These are phyloP conservation scores for Spea bombifrons DNA, from an alignment of 2,113 vertebrate genomes.

Conservation along the genomic window DNA sequence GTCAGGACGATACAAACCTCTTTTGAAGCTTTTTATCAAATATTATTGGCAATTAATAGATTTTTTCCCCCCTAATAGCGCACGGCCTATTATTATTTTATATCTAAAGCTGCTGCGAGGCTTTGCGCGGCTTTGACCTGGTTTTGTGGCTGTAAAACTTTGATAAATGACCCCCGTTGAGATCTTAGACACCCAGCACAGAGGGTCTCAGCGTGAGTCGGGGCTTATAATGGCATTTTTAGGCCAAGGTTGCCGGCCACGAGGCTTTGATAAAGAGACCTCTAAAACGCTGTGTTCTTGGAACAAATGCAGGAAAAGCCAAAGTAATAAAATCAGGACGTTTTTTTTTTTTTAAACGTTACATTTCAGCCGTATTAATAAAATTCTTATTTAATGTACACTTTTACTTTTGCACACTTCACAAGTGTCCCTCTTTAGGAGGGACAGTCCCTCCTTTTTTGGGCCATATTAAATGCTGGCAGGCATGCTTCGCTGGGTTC, in stretches of 20 bases:
- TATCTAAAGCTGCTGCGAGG: neutral
- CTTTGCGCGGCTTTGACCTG: neutral
- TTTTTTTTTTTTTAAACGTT: too few species aligned
- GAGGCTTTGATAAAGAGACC: constrained; percentile 1
- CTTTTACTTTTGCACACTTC: too few species aligned
- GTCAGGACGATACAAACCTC: too few species aligned
- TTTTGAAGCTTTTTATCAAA: too few species aligned
- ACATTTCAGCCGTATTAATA: too few species aligned
- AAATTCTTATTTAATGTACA: too few species aligned
- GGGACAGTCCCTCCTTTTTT: too few species aligned
- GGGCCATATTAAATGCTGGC: too few species aligned
- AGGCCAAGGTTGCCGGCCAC: neutral
- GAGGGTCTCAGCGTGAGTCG: neutral
- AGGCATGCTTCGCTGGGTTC: too few species aligned
- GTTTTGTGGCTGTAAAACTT: constrained; percentile 2
- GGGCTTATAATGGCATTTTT: neutral
- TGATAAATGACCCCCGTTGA: constrained; percentile 17
- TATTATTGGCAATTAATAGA: neutral
- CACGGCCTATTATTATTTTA: neutral
- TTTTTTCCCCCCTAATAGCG: neutral
- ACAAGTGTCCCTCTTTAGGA: too few species aligned
- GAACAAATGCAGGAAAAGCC: neutral
- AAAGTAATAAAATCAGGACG: neutral
- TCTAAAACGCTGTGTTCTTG: neutral
- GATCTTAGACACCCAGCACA: constrained; percentile 1